Evolutionary conservation across 2,113 vertebrate species (phyloP).

Genomic region (Pachyramphus minor): DNA sequence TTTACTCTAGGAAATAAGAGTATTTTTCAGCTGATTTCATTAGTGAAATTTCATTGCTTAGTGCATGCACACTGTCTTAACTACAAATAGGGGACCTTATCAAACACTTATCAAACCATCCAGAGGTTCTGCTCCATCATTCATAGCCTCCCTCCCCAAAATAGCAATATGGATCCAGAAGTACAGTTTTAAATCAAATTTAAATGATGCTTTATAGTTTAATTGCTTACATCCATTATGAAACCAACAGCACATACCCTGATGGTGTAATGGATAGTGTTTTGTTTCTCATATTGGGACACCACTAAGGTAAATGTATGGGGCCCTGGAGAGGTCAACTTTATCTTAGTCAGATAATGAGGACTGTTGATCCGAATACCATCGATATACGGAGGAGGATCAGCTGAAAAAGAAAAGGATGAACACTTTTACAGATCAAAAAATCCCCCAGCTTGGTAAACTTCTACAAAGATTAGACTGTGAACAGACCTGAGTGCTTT

Average conservation of each 20-base stretch:
- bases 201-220: not conserved
- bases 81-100: not conserved
- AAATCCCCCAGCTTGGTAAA: not conserved
- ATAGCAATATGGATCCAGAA: not conserved
- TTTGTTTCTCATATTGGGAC: constrained; percentile 98
- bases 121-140: not conserved
- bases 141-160: not conserved
- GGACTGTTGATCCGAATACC: constrained; percentile 98
- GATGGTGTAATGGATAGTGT: constrained; percentile 97
- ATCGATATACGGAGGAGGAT: constrained; percentile 93
- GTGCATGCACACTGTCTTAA: not conserved
- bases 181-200: not conserved
- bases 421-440: not conserved
- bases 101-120: not conserved
- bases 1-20: not conserved
- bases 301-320: constrained; percentile 95
- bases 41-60: not conserved
- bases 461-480: not conserved
- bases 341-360: constrained; percentile 98
- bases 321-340: constrained; percentile 84
- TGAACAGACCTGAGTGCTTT: not conserved
- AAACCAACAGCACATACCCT: constrained; percentile 75
- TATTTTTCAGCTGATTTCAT: not conserved
- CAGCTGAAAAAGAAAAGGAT: constrained; percentile 74
- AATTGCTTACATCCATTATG: not conserved